Evolutionary conservation across 2,888 invertebrate genomes (phyloP).

Genomic region (Spodoptera exigua): DNA sequence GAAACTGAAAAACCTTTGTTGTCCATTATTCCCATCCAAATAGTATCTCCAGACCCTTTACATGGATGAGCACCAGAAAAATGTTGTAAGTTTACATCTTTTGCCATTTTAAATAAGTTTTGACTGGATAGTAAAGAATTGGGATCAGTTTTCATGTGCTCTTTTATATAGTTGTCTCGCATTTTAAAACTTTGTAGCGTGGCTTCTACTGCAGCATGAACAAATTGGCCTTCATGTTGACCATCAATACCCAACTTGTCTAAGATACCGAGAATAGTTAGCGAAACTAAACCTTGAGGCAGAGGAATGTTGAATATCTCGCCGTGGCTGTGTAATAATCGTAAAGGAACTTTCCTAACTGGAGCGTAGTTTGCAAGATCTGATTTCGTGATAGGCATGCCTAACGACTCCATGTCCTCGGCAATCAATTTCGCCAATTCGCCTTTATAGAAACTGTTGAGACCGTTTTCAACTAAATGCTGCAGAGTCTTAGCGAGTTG

Average conservation of each 20-base stretch:
- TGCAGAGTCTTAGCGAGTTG: constrained; percentile 74
- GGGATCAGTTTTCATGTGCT: constrained; percentile 76
- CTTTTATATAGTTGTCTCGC: constrained; percentile 77
- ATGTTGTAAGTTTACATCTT: constrained; percentile 66
- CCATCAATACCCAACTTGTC: constrained; percentile 77
- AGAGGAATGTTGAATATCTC: constrained; percentile 80
- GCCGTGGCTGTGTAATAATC: constrained; percentile 73
- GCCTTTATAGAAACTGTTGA: constrained; percentile 80
- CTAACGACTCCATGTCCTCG: constrained; percentile 73
- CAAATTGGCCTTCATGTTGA: constrained; percentile 76
- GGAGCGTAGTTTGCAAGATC: constrained; percentile 77
- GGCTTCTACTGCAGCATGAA: constrained; percentile 80
- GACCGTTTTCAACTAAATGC: constrained; percentile 71
- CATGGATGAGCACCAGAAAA: constrained; percentile 64
- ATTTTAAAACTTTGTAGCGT: constrained; percentile 75
- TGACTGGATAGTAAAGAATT: constrained; percentile 68
- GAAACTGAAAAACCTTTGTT: constrained; percentile 82
- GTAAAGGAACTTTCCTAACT: constrained; percentile 74
- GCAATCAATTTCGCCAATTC: constrained; percentile 75
- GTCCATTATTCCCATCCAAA: constrained; percentile 85
- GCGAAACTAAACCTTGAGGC: constrained; percentile 81
- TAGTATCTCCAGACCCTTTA: constrained; percentile 79
- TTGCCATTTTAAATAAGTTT: constrained; percentile 71
- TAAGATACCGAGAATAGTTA: constrained; percentile 77
- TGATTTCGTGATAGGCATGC: constrained; percentile 77